These are phyloP conservation scores for Cotesia chilonis DNA, from an alignment of 1,140 invertebrate species.

Conservation along the genomic window DNA sequence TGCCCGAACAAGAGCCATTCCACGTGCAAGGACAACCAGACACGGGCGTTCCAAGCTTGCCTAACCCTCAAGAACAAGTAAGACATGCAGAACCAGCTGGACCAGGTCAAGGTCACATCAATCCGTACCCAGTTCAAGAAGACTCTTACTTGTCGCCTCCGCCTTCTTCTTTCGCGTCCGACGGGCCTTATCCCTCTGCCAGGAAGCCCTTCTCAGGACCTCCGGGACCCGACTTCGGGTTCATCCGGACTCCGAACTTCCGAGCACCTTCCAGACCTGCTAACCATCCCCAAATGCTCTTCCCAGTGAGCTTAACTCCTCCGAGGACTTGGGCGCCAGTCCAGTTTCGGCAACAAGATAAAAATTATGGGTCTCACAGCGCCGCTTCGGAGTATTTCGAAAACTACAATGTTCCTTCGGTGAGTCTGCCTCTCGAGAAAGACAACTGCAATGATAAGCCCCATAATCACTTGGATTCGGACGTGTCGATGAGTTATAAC, in stretches of 20 bases:
- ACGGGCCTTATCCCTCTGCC: slow-evolving; percentile 66
- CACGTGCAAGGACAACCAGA: slow-evolving; percentile 51
- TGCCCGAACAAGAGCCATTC: slow-evolving; percentile 58
- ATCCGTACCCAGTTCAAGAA: background rate
- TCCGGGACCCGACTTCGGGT: slow-evolving; percentile 46
- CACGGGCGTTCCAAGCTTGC: background rate
- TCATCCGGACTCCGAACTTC: no score
- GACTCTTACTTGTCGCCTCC: slow-evolving; percentile 67
- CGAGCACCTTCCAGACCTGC: no score
- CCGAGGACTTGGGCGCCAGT: no score
- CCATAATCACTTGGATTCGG: background rate
- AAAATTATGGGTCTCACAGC: slow-evolving; percentile 17
- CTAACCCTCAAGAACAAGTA: background rate
- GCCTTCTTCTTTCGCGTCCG: slow-evolving; percentile 61
- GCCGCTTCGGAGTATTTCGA: no score
- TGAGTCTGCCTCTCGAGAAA: no score
- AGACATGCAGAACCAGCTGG: slow-evolving; percentile 39
- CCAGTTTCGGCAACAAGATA: slow-evolving; percentile 42
- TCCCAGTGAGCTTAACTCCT: no score
- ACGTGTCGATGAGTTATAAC: slow-evolving; percentile 10
- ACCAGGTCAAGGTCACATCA: slow-evolving; percentile 16
- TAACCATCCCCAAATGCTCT: no score
- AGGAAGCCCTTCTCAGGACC: slow-evolving; percentile 58
- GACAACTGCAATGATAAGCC: background rate
- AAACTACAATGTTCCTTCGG: slow-evolving; percentile 9